phyloP scores from a whole-genome alignment of 2,888 invertebrate species.

The Hyles lineata region DNA sequence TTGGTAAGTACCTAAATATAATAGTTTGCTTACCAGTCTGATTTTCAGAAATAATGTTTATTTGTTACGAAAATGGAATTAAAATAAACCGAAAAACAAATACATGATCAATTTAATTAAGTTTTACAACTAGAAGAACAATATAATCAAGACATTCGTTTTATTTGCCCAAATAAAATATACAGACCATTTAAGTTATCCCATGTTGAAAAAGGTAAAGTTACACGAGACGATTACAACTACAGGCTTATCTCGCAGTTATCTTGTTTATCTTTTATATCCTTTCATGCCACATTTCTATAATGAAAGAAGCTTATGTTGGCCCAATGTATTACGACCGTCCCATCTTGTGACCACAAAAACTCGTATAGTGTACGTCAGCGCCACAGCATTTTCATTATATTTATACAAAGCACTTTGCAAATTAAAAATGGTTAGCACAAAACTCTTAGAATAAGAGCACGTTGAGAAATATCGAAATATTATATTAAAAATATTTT shows the following conservation, averaged over 20 bases:
- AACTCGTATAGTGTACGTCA: slow-evolving; percentile 47
- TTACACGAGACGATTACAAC: slow-evolving; percentile 13
- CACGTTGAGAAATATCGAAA: not conserved
- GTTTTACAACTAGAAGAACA: not conserved
- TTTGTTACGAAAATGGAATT: no score
- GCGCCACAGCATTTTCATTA: not conserved
- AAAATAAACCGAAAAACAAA: no score
- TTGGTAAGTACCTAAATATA: no score
- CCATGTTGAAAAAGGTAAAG: slow-evolving; percentile 9
- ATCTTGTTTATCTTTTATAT: slow-evolving; percentile 56
- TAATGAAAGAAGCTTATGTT: slow-evolving; percentile 60
- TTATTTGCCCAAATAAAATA: not conserved
- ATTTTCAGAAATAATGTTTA: no score
- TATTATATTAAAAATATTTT: slow-evolving; percentile 3
- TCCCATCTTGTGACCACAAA: slow-evolving; percentile 54
- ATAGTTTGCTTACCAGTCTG: no score
- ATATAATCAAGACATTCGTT: not conserved
- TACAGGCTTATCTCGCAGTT: slow-evolving; percentile 39
- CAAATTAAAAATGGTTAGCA: not conserved
- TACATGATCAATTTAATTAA: not conserved
- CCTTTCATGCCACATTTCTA: slow-evolving; percentile 56
- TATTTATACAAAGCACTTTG: not conserved
- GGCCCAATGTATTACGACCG: slow-evolving; percentile 57
- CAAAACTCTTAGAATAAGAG: not conserved
- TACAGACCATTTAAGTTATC: slow-evolving; percentile 13